phyloP scores from a whole-genome alignment of 2,888 invertebrate species.

The Parnassius glacialis region DNA sequence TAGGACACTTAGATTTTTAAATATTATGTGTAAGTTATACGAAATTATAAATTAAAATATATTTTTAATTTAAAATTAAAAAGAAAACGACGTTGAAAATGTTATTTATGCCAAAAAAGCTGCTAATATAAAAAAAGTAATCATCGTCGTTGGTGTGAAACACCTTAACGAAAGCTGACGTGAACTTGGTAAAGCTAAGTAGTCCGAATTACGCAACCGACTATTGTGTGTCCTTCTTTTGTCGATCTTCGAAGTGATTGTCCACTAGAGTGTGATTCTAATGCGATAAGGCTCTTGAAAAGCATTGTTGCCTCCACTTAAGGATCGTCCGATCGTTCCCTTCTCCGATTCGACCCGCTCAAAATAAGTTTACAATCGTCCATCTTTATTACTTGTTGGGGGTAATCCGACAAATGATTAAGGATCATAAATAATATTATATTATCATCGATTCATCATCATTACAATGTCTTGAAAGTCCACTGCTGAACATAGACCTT shows the following conservation, averaged over 20 bases:
- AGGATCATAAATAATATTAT: not conserved
- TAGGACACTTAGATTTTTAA: too few relatives aligned
- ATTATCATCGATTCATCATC: too few relatives aligned
- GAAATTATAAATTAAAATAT: too few relatives aligned
- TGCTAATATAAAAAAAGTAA: too few relatives aligned
- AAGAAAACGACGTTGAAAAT: too few relatives aligned
- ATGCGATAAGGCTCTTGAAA: slow-evolving; percentile 50
- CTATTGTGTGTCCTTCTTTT: slow-evolving; percentile 22
- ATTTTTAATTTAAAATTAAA: too few relatives aligned
- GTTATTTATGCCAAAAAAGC: too few relatives aligned
- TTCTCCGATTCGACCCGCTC: slow-evolving; percentile 14
- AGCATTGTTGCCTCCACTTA: slow-evolving; percentile 33
- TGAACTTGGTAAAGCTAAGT: slow-evolving; percentile 1
- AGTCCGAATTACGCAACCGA: slow-evolving; percentile 39
- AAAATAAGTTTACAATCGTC: slow-evolving; percentile 16
- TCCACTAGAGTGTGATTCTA: slow-evolving; percentile 49
- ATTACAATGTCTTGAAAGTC: too few relatives aligned
- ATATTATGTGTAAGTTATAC: too few relatives aligned
- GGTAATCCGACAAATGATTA: not conserved
- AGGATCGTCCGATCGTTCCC: slow-evolving; percentile 9
- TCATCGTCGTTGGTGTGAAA: slow-evolving; percentile 9
- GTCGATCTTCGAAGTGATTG: slow-evolving; percentile 19
- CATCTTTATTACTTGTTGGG: slow-evolving; percentile 22
- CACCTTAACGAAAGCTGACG: not conserved
- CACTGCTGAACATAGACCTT: too few relatives aligned